These are phyloP conservation scores for Cyanoramphus novaezelandiae DNA, from an alignment of 2,113 vertebrate species.

Conservation along the genomic window DNA sequence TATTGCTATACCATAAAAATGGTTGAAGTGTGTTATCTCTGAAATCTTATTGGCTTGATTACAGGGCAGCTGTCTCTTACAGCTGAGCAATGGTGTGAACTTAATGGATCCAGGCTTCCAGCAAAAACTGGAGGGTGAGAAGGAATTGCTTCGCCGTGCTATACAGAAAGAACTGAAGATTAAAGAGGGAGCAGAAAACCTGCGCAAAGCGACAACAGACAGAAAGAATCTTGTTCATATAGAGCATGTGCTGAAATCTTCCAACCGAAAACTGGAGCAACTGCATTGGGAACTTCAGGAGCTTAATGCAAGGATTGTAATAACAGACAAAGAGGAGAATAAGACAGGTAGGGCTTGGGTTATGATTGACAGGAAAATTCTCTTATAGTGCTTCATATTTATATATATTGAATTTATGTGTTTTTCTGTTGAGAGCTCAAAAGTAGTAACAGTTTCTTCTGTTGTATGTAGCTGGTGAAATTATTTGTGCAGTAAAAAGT, in stretches of 20 bases:
- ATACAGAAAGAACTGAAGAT: constrained; percentile 96
- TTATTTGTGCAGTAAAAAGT: not conserved
- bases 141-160: constrained; percentile 86
- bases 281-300: constrained; percentile 87
- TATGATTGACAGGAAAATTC: not conserved
- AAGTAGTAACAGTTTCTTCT: not conserved
- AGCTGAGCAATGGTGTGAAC: constrained; percentile 77
- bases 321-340: constrained; percentile 75
- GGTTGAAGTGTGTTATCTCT: not conserved
- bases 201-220: constrained; percentile 87
- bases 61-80: constrained; percentile 77
- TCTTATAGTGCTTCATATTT: not conserved
- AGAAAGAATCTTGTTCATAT: constrained; percentile 87
- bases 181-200: constrained; percentile 92
- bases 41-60: not conserved
- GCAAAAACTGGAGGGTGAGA: constrained; percentile 86
- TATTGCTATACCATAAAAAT: not conserved
- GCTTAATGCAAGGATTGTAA: constrained; percentile 87
- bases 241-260: constrained; percentile 85
- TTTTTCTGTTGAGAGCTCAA: not conserved
- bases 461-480: not conserved
- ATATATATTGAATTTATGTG: not conserved
- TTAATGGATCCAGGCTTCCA: constrained; percentile 83
- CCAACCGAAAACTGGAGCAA: constrained; percentile 84
- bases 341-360: constrained; percentile 24